These are phyloP conservation scores for Liparis tanakae DNA, from an alignment of 2,797 vertebrate species.

Conservation along the genomic window DNA sequence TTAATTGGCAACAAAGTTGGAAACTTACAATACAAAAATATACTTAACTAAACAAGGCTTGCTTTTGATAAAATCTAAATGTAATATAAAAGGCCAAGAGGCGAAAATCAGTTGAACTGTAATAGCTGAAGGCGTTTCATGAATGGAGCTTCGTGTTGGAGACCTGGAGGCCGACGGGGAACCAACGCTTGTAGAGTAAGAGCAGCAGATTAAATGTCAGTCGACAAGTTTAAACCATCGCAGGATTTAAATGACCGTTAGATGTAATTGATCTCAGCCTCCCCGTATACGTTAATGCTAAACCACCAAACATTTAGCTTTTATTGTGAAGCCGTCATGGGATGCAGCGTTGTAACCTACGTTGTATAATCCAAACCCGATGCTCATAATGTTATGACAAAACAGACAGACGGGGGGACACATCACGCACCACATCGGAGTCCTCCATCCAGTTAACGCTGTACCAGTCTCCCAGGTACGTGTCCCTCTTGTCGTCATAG, in stretches of 20 bases:
- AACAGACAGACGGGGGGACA: not conserved
- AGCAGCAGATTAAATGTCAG: not conserved
- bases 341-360: not conserved
- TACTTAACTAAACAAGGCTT: not conserved
- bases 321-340: not conserved
- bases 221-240: not conserved
- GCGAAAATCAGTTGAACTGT: not conserved
- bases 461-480: slow-evolving; percentile 97
- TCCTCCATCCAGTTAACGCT: slow-evolving; percentile 99
- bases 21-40: not conserved
- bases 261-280: not conserved
- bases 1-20: not conserved
- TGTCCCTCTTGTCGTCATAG: slow-evolving; percentile 90
- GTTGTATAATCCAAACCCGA: not conserved
- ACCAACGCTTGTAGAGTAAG: not conserved
- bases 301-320: not conserved
- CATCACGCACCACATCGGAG: slow-evolving; percentile 86
- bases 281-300: not conserved
- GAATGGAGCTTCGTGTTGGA: not conserved
- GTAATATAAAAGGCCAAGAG: too few relatives aligned
- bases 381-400: not conserved
- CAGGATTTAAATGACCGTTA: not conserved
- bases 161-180: not conserved
- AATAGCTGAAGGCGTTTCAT: not conserved
- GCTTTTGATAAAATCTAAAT: not conserved